Evolutionary conservation across 2,113 vertebrate species (phyloP), one percentile per base, ranked within the genome.

Genomic region (Macquaria ambigua): DNA sequence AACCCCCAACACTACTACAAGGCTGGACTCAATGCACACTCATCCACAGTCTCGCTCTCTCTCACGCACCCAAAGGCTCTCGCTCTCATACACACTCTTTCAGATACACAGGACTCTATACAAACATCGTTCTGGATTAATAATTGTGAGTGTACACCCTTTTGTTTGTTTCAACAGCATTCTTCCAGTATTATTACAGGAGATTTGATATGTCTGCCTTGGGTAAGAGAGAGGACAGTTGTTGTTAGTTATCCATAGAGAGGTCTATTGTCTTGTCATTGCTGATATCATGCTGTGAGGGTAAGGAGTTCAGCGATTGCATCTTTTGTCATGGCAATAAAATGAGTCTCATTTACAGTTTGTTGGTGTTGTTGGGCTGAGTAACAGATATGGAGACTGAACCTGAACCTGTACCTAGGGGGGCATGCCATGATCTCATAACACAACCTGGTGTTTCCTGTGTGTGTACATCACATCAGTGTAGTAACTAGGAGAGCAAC

Each of bases 131-230:
- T 81, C 84, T 79, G 86, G 74, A 85, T 58, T 59, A 73, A 71
- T 41, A 74, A 87, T 48, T 83, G 90, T 92, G 88, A 90, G 86
- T 89, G 59, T 3, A 81, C 66, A 88, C 63, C 34, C 55, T 77
- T 86, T 86, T 83, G 34, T 89, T 79, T 74, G 41, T 21, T 64
- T 81, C 8, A 69, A 10, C 6, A 2, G 15, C 37, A 62, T 77
- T 89, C 48, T 68, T 82, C 12, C 21, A 16, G 23, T n/a, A 48
- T 86, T 77, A 74, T 84, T 78, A 78, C 31, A 50, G 1, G 46
- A 68, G 16, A 85, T 84, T 21, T 74, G 18, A 85, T 82, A 69
- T 21, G 15, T 53, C 68, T 66, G 2, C 67, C 56, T 34, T 25
- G 28, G 63, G n/a, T n/a, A 16, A 25, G 61, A 74, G 58, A 58